Percentiles rank a stretch among this genome's conserved stretches.
Evolutionary conservation across 2,113 vertebrate species (phyloP).

Genomic region (Sinocyclocheilus anophthalmus): DNA sequence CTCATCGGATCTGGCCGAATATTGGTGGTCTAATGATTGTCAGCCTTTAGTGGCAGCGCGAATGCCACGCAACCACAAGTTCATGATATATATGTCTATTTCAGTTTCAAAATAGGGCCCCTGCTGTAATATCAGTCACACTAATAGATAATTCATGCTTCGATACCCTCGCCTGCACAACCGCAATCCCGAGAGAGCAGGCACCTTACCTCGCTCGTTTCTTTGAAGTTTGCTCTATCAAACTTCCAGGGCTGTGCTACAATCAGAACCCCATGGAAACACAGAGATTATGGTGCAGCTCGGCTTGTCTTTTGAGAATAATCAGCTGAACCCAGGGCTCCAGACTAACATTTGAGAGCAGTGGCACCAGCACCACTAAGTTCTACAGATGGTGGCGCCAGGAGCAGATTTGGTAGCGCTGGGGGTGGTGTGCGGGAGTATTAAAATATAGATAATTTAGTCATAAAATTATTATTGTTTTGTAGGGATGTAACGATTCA

Average conservation of each 20-base stretch:
- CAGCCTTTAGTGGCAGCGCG: conserved; percentile 42
- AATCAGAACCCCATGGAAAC: conserved; percentile 65
- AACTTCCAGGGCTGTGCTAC: conserved; percentile 62
- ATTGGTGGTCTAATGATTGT: conserved; percentile 13
- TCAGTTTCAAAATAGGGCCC: conserved; percentile 51
- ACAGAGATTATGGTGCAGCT: conserved; percentile 63
- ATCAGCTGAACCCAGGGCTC: conserved; percentile 59
- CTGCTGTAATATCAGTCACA: conserved; percentile 58
- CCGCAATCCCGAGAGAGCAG: conserved; percentile 55
- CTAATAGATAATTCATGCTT: conserved; percentile 57
- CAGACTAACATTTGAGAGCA: no score
- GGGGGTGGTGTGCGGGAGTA: no score
- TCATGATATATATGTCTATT: conserved; percentile 59
- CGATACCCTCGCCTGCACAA: conserved; percentile 53
- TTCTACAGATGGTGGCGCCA: no score
- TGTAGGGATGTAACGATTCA: no score
- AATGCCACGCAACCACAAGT: conserved; percentile 43
- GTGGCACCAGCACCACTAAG: no score
- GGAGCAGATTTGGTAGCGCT: no score
- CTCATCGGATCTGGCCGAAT: conserved; percentile 26
- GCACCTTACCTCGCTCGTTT: conserved; percentile 44
- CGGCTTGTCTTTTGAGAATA: conserved; percentile 64
- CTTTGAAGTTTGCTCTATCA: conserved; percentile 66
- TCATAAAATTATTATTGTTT: no score
- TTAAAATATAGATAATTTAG: no score